Evolutionary conservation across 2,113 vertebrate genomes (phyloP), one percentile per base, ranked within the genome.

Genomic region (Podocnemis expansa): DNA sequence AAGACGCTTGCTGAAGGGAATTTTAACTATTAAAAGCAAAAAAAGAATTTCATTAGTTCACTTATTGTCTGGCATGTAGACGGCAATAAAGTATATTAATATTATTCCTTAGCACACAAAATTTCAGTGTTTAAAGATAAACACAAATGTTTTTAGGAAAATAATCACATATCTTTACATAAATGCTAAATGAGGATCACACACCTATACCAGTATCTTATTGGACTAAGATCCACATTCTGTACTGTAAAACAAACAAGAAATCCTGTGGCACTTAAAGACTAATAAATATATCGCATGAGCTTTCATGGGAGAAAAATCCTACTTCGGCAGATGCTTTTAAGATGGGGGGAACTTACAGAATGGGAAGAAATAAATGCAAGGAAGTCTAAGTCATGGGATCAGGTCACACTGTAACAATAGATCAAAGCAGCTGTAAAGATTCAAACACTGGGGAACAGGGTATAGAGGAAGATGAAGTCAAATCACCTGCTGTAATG

Each of bases 11-110:
- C 91, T 96, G 93, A 97, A 89, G 31, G 97, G 94, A 84, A 95
- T 93, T 97, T 98, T 97, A 89, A 97, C 98, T 98, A 97, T 97
- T 85, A 97, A 95, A 97, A 47, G 47, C 54, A 89, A 94, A 83
- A 85, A 91, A 14, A 85, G 90, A 82, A 94, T 89, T 63, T 93
- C 83, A 83, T 90, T 90, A 96, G 87, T 91, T 91, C 14, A 80
- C 34, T 94, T 29, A 76, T 41, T 78, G 19, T 80, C 75, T 90
- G 58, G 80, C 41, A 12, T 87, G 16, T 80, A n/a, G 31, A 52
- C 14, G 43, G 13, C 16, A 43, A 43, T 25, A 45, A 78, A 11
- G 12, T 49, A 82, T 29, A 82, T 3, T 22, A 94, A 90, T 45
- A 84, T 1, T 47, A 19, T 51, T 86, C 90, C 56, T 88, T 16